A percentile compares a stretch with the other conserved stretches of the same genome.
phyloP scores from a whole-genome alignment of 2,888 invertebrate genomes.

The Hydroisotoma schaefferi region DNA sequence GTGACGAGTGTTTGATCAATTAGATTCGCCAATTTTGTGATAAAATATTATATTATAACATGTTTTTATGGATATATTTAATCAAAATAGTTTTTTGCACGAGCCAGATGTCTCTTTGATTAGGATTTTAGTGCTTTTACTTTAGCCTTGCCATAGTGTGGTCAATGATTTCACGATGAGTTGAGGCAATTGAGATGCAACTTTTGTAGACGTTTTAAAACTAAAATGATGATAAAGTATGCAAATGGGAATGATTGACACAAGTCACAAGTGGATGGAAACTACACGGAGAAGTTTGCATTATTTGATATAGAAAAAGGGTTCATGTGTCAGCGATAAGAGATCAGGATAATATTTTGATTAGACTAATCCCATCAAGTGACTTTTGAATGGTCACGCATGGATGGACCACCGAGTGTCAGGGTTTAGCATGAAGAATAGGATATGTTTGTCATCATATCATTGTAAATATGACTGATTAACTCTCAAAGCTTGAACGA shows the following conservation, averaged over 20 bases:
- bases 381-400: conserved; percentile 26
- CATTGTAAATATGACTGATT: background rate
- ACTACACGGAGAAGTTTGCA: too few relatives aligned
- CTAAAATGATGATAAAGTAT: background rate
- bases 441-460: background rate
- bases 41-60: background rate
- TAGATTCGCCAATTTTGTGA: background rate
- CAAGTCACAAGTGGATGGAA: background rate
- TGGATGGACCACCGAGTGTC: conserved; percentile 1
- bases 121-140: background rate
- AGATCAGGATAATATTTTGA: conserved; percentile 6
- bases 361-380: conserved; percentile 11
- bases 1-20: background rate
- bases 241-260: background rate
- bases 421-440: background rate
- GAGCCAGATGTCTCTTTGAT: too few relatives aligned
- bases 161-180: too few relatives aligned
- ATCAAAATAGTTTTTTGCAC: too few relatives aligned
- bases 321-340: background rate
- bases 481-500: background rate
- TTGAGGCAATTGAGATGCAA: too few relatives aligned
- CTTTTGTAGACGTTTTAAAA: too few relatives aligned
- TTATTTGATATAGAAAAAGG: too few relatives aligned
- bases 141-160: too few relatives aligned
- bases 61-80: too few relatives aligned